A percentile compares a stretch with the other conserved stretches of the same genome.
Evolutionary conservation across 2,888 invertebrate species (phyloP).

Genomic region (Cancer borealis): DNA sequence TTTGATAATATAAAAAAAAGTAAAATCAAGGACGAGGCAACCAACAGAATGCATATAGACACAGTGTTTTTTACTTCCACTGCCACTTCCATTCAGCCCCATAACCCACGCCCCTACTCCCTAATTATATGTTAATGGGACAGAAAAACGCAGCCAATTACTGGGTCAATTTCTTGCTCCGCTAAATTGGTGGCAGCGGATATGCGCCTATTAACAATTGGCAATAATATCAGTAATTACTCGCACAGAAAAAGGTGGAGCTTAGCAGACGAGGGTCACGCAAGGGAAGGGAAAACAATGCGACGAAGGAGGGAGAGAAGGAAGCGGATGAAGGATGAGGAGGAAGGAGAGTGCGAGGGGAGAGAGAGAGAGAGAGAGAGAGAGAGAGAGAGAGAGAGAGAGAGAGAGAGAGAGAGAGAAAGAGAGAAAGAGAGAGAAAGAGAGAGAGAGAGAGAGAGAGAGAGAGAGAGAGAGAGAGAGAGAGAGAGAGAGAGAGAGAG

Average conservation of each 20-base stretch:
- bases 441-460: neutral
- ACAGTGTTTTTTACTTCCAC: neutral
- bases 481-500: neutral
- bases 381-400: neutral
- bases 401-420: neutral
- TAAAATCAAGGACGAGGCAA: neutral
- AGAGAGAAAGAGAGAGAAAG: neutral
- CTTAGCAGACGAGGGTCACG: neutral
- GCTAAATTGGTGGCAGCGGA: conserved; percentile 8
- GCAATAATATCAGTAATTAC: conserved; percentile 13
- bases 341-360: neutral
- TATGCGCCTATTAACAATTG: neutral
- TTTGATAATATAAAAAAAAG: neutral
- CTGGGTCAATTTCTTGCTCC: conserved; percentile 13
- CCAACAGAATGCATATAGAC: neutral
- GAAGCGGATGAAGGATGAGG: neutral
- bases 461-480: conserved; percentile 29
- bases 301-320: neutral
- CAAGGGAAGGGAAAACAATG: neutral
- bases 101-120: conserved; percentile 1
- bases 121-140: neutral
- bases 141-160: conserved; percentile 29
- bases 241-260: neutral
- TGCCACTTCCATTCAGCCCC: neutral
- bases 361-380: neutral